Evolutionary conservation across 2,888 invertebrate species (phyloP), one percentile per base, ranked within the genome.

Genomic region (Blera fallax): DNA sequence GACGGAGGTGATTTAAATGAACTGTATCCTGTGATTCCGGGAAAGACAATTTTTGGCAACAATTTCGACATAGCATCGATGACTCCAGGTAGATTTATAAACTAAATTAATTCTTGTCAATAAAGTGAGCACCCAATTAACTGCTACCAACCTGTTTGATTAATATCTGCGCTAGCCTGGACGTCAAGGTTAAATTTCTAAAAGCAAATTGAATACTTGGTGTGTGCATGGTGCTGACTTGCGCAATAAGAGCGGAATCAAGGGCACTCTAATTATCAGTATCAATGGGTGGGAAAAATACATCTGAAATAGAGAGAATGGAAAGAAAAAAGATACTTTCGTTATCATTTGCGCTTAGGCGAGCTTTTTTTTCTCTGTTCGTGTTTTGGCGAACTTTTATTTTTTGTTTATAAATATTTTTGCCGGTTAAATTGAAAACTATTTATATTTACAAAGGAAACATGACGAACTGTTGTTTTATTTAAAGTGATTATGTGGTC

Each of bases 41-140:
- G 91, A 14, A 88, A 60, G 32, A 89, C 90, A 1, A 87, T 79
- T 60, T 91, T 91, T 43, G 91, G 91, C 3, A 91, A 91, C 77
- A 91, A 90, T 65, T 88, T 91, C 16, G 91, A 91, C 87, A 27
- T 91, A 14, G 18, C 89, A 0, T 74, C 81, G 10, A 87, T 89
- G 87, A 89, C 88, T 14, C 88, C 91, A 16, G 89, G 91, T 91
- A 62, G 62, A 87, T 74, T 2, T 29, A 1, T 5, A 21, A 18
- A 21, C 6, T 3, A 4, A 5, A 8, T 21, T 34, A 6, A 3
- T 67, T 37, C 2, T 34, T 7, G 11, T 32, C 50, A 21, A 34
- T 32, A 45, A 48, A 32, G 7, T 32, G n/a, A 14, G n/a, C 14
- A 43, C 0, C 4, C 40, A 3, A 7, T 18, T n/a, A 6, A 10